phyloP scores from a whole-genome alignment of 1,140 invertebrate genomes.

The Wiebesia pumilae region DNA sequence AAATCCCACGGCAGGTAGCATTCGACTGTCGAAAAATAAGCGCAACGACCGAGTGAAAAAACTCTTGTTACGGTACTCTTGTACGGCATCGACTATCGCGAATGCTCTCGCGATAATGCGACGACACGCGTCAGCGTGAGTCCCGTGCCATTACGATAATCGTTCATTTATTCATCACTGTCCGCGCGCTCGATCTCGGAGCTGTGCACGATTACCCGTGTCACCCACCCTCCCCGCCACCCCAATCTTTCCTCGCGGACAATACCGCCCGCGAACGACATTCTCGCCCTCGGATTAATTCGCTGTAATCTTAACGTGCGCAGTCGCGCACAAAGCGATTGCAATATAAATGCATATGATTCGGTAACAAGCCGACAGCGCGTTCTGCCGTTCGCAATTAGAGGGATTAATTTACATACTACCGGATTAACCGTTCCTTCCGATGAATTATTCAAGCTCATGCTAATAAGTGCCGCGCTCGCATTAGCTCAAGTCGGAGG shows the following conservation, averaged over 20 bases:
- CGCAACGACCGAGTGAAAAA: neutral
- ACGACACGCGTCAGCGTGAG: too few species aligned
- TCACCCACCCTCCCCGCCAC: neutral
- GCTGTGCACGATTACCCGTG: too few species aligned
- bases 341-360: constrained; percentile 52
- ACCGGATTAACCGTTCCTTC: constrained; percentile 49
- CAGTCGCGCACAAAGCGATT: neutral
- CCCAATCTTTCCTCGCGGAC: neutral
- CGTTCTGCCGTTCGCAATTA: constrained; percentile 54
- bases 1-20: neutral
- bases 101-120: too few species aligned
- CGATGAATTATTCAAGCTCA: constrained; percentile 52
- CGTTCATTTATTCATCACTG: neutral
- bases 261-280: neutral
- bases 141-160: neutral
- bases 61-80: too few species aligned
- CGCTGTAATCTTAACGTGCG: constrained; percentile 50
- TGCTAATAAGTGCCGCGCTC: constrained; percentile 47
- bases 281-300: constrained; percentile 43
- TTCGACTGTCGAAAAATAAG: neutral
- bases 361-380: constrained; percentile 45
- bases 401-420: constrained; percentile 55
- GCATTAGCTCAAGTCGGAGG: neutral
- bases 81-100: too few species aligned
- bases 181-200: neutral